phyloP scores from a whole-genome alignment of 2,113 vertebrate genomes.

The Apus apus region DNA sequence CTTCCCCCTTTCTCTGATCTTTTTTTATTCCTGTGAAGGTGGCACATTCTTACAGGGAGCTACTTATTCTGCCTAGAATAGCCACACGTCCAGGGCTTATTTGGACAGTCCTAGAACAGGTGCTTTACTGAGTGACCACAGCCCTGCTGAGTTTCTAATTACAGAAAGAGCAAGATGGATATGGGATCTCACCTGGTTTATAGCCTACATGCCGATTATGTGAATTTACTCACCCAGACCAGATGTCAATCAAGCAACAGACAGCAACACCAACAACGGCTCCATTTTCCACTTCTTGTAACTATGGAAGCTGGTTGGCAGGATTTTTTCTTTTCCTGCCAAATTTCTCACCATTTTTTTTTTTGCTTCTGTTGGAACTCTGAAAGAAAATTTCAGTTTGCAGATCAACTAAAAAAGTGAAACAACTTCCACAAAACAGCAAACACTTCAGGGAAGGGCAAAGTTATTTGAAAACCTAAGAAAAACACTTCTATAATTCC shows the following conservation, averaged over 20 bases:
- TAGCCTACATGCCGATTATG: background rate
- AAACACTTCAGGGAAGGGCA: background rate
- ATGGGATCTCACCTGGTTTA: background rate
- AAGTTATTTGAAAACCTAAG: background rate
- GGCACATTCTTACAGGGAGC: background rate
- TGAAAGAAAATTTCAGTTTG: slow-evolving; percentile 4
- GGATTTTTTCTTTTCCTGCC: background rate
- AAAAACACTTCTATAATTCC: background rate
- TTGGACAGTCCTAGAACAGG: background rate
- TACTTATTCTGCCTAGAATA: background rate
- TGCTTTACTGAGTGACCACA: background rate
- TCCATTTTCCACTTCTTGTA: background rate
- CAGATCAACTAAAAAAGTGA: slow-evolving; percentile 6
- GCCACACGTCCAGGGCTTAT: background rate
- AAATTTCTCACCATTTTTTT: slow-evolving; percentile 6
- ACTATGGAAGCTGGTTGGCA: background rate
- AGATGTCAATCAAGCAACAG: background rate
- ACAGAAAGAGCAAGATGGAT: background rate
- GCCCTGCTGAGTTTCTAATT: background rate
- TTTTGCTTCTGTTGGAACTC: background rate
- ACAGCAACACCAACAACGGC: slow-evolving; percentile 8
- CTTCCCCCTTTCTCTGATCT: background rate
- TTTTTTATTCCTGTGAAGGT: background rate
- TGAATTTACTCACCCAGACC: background rate
- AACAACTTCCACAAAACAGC: background rate